phyloP scores from a whole-genome alignment of 2,888 invertebrate species.

The Oligia latruncula region DNA sequence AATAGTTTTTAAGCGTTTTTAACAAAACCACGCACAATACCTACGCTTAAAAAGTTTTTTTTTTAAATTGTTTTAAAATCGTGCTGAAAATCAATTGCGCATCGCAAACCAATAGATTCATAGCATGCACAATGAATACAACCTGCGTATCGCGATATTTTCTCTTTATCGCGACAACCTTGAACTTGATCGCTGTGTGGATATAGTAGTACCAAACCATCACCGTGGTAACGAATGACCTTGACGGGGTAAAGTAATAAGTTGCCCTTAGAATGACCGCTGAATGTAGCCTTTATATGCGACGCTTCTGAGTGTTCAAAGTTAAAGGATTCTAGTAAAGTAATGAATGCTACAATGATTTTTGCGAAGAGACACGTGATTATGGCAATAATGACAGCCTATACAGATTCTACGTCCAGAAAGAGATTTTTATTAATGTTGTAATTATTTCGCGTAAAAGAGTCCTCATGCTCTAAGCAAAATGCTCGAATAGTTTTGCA shows the following conservation, averaged over 20 bases:
- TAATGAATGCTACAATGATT: conserved; percentile 14
- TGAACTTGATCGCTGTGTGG: conserved; percentile 42
- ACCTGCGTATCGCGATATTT: conserved; percentile 29
- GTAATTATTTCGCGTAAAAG: neutral
- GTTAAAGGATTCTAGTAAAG: conserved; percentile 16
- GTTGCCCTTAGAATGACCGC: conserved; percentile 46
- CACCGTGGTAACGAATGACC: conserved; percentile 49
- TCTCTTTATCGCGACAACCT: conserved; percentile 35
- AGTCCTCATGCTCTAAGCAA: neutral
- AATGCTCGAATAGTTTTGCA: neutral
- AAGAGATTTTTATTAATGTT: neutral
- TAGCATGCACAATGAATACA: conserved; percentile 20
- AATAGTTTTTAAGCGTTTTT: neutral
- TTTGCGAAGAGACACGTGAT: neutral
- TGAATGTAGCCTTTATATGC: conserved; percentile 15
- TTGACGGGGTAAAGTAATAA: conserved; percentile 32
- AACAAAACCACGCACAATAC: neutral
- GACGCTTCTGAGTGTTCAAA: conserved; percentile 12
- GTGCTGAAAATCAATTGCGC: conserved; percentile 8
- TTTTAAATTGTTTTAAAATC: neutral
- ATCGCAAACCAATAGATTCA: conserved; percentile 17
- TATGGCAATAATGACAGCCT: neutral
- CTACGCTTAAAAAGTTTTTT: neutral
- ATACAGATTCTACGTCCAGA: neutral
- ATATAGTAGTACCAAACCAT: conserved; percentile 25